Conservation (phyloP, 2,888 invertebrate species). For the Leucophenga montana region DNA sequence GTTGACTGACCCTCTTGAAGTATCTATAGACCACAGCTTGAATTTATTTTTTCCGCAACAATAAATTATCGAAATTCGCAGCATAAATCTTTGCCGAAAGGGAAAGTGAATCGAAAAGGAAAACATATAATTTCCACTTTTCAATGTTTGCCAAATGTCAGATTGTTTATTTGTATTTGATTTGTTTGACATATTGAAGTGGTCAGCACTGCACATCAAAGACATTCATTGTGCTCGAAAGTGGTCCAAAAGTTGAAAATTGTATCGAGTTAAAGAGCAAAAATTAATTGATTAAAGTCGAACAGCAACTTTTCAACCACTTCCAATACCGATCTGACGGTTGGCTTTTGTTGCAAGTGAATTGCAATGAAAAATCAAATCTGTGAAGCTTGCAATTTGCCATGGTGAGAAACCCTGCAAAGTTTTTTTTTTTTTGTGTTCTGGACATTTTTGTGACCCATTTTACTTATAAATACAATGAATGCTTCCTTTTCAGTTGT, state of each 20-base stretch:
- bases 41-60: constrained; percentile 33
- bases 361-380: constrained; percentile 35
- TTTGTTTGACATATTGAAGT: constrained; percentile 71
- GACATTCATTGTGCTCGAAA: constrained; percentile 32
- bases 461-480: no score
- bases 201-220: constrained; percentile 52
- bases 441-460: constrained; percentile 19
- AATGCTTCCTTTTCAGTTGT: no score
- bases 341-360: constrained; percentile 13
- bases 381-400: constrained; percentile 25
- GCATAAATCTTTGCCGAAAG: constrained; percentile 61
- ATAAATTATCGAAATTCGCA: constrained; percentile 68
- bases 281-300: constrained; percentile 60
- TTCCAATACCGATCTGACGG: no score
- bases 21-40: no score
- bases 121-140: constrained; percentile 61
- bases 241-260: constrained; percentile 35
- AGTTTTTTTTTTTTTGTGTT: not conserved
- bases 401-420: constrained; percentile 23
- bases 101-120: constrained; percentile 17
- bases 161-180: constrained; percentile 48
- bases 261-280: constrained; percentile 5
- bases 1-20: constrained; percentile 20
- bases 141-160: constrained; percentile 52
- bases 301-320: no score